phyloP scores from a whole-genome alignment of 2,888 invertebrate genomes.

The Drosophila phalerata region DNA sequence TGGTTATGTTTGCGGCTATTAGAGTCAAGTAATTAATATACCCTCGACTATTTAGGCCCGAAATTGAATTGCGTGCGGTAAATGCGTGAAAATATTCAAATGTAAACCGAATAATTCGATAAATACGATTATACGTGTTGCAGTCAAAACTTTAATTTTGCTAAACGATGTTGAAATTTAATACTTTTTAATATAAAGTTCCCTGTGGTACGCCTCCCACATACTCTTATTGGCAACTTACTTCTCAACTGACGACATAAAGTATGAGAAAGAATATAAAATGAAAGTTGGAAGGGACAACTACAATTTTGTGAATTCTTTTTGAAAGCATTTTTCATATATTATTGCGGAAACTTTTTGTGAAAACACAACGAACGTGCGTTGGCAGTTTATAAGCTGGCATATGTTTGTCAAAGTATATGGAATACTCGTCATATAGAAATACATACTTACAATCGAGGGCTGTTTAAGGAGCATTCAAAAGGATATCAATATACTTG shows the following conservation, averaged over 20 bases:
- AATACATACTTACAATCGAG: slow-evolving; percentile 5
- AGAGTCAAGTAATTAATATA: slow-evolving; percentile 60
- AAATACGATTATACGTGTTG: neutral
- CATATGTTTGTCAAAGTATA: slow-evolving; percentile 17
- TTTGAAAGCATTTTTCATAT: slow-evolving; percentile 54
- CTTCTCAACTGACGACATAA: slow-evolving; percentile 8
- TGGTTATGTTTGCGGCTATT: slow-evolving; percentile 60
- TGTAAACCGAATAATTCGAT: slow-evolving; percentile 6
- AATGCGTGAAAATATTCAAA: slow-evolving; percentile 33
- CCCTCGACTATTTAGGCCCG: slow-evolving; percentile 19
- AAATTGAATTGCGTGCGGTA: slow-evolving; percentile 43
- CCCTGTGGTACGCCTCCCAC: neutral
- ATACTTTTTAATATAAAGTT: neutral
- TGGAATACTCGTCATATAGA: slow-evolving; percentile 2
- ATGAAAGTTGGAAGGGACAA: slow-evolving; percentile 10
- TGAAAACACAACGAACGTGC: slow-evolving; percentile 28
- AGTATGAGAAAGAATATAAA: slow-evolving; percentile 10
- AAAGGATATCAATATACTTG: too few relatives aligned
- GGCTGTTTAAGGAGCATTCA: neutral
- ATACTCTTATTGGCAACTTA: slow-evolving; percentile 2
- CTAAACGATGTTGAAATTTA: neutral
- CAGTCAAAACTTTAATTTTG: neutral
- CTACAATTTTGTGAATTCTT: slow-evolving; percentile 45
- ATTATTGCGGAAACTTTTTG: slow-evolving; percentile 38
- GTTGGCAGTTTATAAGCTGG: slow-evolving; percentile 42